Percentiles rank a stretch among this genome's conserved stretches.
Conservation (phyloP, 2,797 vertebrate species). For the Merluccius polli region DNA sequence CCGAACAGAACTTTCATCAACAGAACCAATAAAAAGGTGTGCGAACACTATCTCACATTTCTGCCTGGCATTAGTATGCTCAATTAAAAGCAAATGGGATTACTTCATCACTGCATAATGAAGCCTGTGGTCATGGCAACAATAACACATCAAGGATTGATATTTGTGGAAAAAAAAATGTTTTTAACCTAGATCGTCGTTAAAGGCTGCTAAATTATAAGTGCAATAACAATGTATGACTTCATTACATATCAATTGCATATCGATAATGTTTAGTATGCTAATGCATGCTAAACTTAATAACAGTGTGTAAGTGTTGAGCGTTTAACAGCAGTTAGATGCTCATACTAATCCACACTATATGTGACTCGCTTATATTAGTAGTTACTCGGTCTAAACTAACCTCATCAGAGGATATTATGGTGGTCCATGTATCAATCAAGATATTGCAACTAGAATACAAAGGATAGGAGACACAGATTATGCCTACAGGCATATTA, state of each 20-base stretch:
- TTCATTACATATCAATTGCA: not conserved
- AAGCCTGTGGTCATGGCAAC: not conserved
- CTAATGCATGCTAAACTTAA: not conserved
- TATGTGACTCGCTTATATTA: not conserved
- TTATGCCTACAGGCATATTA: not conserved
- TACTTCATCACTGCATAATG: not conserved
- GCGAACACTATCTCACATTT: too few relatives aligned
- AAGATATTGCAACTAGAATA: not conserved
- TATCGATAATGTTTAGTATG: not conserved
- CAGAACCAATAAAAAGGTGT: not conserved
- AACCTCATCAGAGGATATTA: not conserved
- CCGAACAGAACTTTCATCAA: not conserved
- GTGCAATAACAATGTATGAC: not conserved
- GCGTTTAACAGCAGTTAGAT: not conserved
- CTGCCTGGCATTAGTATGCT: not conserved
- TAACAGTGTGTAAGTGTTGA: not conserved
- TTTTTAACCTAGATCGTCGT: not conserved
- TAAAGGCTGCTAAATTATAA: not conserved
- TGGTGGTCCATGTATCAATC: not conserved
- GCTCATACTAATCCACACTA: not conserved
- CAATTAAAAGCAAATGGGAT: not conserved
- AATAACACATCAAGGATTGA: not conserved
- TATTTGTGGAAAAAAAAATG: not conserved
- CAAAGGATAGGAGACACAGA: not conserved
- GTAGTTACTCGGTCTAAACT: not conserved